These are phyloP conservation scores for Eupsilia transversa DNA, from an alignment of 2,888 invertebrate genomes.

Conservation along the genomic window DNA sequence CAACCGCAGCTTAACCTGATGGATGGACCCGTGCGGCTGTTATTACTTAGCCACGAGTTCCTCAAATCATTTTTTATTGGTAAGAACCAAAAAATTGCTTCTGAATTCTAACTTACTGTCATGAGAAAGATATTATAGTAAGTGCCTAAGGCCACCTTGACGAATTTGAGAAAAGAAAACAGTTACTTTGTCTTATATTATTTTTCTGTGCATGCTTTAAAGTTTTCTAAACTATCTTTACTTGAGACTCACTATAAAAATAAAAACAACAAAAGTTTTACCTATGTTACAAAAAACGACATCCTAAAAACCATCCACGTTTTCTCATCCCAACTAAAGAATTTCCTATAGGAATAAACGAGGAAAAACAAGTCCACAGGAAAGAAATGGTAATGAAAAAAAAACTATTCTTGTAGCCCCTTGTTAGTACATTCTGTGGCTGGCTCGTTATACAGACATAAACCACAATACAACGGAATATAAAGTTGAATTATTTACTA, in stretches of 20 bases:
- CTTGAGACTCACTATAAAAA: neutral
- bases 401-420: constrained; percentile 25
- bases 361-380: constrained; percentile 33
- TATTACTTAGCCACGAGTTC: no score
- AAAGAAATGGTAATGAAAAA: constrained; percentile 30
- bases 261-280: neutral
- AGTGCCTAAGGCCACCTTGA: no score
- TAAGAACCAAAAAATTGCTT: no score
- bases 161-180: neutral
- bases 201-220: neutral
- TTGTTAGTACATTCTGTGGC: constrained; percentile 7
- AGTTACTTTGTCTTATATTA: neutral
- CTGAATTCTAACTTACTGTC: neutral
- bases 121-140: neutral
- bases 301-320: neutral
- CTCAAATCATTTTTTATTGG: constrained; percentile 17
- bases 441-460: neutral
- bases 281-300: constrained; percentile 12
- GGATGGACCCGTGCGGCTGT: no score
- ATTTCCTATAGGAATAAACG: constrained; percentile 53
- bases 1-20: no score
- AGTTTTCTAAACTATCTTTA: no score
- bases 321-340: constrained; percentile 34
- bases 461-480: neutral
- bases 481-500: neutral